Conservation (phyloP, 2,888 invertebrate genomes). For the Aleiodes testaceus region DNA sequence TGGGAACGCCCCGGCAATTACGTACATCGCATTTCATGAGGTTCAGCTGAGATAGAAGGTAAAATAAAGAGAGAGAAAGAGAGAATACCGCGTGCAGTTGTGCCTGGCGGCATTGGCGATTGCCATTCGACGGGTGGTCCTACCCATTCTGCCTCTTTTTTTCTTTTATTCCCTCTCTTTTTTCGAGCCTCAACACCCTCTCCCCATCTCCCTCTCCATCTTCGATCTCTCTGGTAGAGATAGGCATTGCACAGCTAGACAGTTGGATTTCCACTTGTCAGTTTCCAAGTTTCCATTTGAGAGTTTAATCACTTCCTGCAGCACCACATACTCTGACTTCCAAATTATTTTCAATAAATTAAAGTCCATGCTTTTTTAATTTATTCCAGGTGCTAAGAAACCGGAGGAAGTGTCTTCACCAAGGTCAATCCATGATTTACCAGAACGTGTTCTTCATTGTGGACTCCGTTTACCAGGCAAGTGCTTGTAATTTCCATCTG, state of each 20-base stretch:
- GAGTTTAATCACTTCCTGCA: constrained; percentile 61
- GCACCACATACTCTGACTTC: not conserved
- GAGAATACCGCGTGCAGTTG: constrained; percentile 24
- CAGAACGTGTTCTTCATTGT: constrained; percentile 80
- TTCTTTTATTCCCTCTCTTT: constrained; percentile 31
- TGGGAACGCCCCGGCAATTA: constrained; percentile 47
- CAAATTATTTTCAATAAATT: constrained; percentile 15
- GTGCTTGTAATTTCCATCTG: constrained; percentile 52
- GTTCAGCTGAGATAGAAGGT: constrained; percentile 22
- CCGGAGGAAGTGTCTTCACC: constrained; percentile 76
- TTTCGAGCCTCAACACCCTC: constrained; percentile 25
- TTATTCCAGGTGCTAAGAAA: constrained; percentile 73
- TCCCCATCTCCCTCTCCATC: not conserved
- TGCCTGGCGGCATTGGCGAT: constrained; percentile 39
- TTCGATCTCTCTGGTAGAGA: constrained; percentile 12
- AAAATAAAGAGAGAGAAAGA: not conserved
- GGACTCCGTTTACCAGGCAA: constrained; percentile 83
- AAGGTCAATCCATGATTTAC: constrained; percentile 78
- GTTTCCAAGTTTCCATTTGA: constrained; percentile 64
- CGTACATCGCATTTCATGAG: constrained; percentile 42
- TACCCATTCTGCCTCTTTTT: constrained; percentile 41
- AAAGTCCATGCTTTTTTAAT: no score
- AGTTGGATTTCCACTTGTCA: constrained; percentile 45
- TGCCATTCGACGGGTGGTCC: constrained; percentile 49
- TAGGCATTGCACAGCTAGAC: constrained; percentile 29